phyloP scores from a whole-genome alignment of 2,888 invertebrate species.

The Thereva nobilitata region DNA sequence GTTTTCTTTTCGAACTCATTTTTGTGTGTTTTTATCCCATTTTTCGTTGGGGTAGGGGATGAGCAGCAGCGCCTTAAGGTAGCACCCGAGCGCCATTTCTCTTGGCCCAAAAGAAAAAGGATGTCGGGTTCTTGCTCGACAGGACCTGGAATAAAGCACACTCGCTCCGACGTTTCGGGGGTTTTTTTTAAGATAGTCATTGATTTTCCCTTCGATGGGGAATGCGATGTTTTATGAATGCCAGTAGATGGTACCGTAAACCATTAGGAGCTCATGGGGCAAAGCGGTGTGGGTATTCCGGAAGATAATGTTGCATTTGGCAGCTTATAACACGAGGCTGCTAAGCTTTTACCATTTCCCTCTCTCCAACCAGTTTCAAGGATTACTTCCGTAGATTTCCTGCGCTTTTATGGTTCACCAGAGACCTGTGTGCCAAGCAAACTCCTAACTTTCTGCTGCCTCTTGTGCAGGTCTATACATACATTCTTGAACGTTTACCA shows the following conservation, averaged over 20 bases:
- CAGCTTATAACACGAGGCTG: slow-evolving; percentile 27
- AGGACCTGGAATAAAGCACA: slow-evolving; percentile 25
- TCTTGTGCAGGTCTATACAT: background rate
- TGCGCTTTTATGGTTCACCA: slow-evolving; percentile 33
- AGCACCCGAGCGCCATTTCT: slow-evolving; percentile 1
- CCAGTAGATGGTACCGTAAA: background rate
- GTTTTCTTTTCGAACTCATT: background rate
- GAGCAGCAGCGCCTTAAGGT: background rate
- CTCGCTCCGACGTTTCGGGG: slow-evolving; percentile 8
- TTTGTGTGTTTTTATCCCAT: no score
- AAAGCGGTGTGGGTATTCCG: background rate
- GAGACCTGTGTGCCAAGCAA: slow-evolving; percentile 31
- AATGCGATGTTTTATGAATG: slow-evolving; percentile 14
- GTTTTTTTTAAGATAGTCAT: slow-evolving; percentile 11
- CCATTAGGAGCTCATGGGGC: background rate
- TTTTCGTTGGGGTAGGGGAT: background rate
- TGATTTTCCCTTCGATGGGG: slow-evolving; percentile 17
- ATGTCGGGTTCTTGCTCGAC: slow-evolving; percentile 25
- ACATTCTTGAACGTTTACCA: background rate
- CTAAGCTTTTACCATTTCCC: slow-evolving; percentile 30
- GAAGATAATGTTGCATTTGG: slow-evolving; percentile 32
- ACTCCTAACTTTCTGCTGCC: slow-evolving; percentile 16
- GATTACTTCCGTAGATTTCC: slow-evolving; percentile 29
- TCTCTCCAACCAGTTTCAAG: slow-evolving; percentile 3
- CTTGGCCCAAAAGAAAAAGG: background rate